Conservation (phyloP, 2,888 invertebrate genomes). For the Meloe dianella region DNA sequence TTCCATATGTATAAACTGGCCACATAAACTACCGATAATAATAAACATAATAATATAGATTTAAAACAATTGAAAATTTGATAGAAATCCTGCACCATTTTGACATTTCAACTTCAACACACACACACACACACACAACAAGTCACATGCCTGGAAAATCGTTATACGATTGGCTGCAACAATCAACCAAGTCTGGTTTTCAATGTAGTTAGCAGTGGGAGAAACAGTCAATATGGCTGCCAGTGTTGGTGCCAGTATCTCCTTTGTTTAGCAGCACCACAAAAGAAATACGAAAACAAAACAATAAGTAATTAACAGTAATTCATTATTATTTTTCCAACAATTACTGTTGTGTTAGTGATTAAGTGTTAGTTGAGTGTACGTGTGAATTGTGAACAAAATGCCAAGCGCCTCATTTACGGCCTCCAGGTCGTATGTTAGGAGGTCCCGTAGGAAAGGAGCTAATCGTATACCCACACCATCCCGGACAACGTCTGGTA, state of each 20-base stretch:
- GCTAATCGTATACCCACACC: constrained; percentile 84
- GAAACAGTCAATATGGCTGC: constrained; percentile 77
- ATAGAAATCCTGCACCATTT: constrained; percentile 51
- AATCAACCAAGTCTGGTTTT: constrained; percentile 18
- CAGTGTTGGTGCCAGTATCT: constrained; percentile 79
- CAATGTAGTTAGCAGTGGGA: too few species aligned
- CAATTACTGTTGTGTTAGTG: neutral
- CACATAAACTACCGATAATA: constrained; percentile 80
- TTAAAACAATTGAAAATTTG: constrained; percentile 62
- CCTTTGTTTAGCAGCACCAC: constrained; percentile 72
- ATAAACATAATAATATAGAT: constrained; percentile 75
- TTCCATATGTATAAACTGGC: constrained; percentile 90
- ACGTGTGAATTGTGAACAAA: constrained; percentile 63
- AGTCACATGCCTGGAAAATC: constrained; percentile 39
- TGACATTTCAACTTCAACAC: constrained; percentile 35
- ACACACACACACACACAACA: too few species aligned
- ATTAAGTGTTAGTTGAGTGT: constrained; percentile 47
- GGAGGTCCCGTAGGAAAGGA: constrained; percentile 91
- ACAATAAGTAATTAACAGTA: neutral
- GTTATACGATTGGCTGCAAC: constrained; percentile 47
- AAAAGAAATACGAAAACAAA: neutral
- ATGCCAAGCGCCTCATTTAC: constrained; percentile 96
- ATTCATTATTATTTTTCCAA: too few species aligned
- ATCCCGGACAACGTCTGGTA: constrained; percentile 81
- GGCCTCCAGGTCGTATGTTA: constrained; percentile 89